These are phyloP conservation scores for Acanthosoma haemorrhoidale DNA, from an alignment of 2,888 invertebrate genomes.

Conservation along the genomic window DNA sequence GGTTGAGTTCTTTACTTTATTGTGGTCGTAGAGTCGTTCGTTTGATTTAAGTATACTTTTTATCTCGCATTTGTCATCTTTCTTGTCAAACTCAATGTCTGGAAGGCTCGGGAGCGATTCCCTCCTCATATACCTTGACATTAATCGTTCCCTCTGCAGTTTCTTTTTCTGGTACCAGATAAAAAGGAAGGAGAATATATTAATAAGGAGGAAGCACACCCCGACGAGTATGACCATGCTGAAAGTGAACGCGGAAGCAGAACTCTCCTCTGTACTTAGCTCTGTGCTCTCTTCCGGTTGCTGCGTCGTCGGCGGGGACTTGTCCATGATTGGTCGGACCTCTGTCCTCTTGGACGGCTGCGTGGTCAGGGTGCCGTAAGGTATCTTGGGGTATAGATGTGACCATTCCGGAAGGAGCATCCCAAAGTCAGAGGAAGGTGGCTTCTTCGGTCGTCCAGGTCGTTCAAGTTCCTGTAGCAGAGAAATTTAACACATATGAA, in stretches of 20 bases:
- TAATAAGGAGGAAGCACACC: conserved; percentile 65
- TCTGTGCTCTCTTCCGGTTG: conserved; percentile 34
- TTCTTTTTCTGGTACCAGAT: conserved; percentile 63
- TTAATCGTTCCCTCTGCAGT: conserved; percentile 51
- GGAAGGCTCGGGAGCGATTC: conserved; percentile 39
- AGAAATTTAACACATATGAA: no score
- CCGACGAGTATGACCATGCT: conserved; percentile 52
- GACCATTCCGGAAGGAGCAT: neutral
- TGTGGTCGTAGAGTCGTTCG: conserved; percentile 41
- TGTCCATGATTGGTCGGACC: conserved; percentile 26
- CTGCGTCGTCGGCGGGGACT: conserved; percentile 4
- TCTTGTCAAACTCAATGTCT: conserved; percentile 33
- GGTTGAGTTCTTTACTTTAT: conserved; percentile 46
- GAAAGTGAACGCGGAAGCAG: conserved; percentile 46
- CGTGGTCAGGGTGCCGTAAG: neutral
- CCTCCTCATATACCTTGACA: conserved; percentile 50
- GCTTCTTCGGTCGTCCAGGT: neutral
- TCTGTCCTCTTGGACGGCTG: neutral
- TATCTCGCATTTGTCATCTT: conserved; percentile 37
- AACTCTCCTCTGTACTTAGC: neutral
- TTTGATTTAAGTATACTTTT: conserved; percentile 40
- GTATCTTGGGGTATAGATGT: neutral
- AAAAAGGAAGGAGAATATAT: conserved; percentile 62
- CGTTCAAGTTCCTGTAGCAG: neutral
- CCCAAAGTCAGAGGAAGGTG: neutral